Conservation (phyloP, 2,113 vertebrate species). For the Atlantisia rogersi region DNA sequence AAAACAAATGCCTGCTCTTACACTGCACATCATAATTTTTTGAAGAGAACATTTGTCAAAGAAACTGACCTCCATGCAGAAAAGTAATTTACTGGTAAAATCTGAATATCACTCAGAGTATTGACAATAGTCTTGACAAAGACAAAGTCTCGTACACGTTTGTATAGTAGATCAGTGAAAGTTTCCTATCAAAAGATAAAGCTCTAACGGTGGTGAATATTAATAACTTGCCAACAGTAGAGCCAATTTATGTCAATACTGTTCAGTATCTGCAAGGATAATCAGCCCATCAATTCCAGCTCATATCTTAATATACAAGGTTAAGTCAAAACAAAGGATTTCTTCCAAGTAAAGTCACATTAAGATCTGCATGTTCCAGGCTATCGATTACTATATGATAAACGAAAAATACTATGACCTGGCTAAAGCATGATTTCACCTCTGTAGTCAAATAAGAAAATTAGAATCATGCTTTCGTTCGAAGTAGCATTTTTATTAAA, state of each 20-base stretch:
- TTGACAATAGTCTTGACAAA: neutral
- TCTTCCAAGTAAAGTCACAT: neutral
- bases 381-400: neutral
- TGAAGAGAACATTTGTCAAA: neutral
- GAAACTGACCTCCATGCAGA: neutral
- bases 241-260: neutral
- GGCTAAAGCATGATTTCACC: neutral
- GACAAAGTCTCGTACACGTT: neutral
- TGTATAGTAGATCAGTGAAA: neutral
- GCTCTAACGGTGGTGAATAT: neutral
- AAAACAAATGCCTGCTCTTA: neutral
- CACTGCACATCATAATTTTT: neutral
- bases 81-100: neutral
- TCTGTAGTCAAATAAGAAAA: neutral
- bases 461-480: neutral
- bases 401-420: neutral
- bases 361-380: neutral
- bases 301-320: neutral
- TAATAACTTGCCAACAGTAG: neutral
- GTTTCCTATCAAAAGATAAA: neutral
- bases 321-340: neutral
- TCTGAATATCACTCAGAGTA: neutral
- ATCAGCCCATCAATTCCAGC: neutral
- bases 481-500: neutral
- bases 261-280: neutral